Evolutionary conservation across 1,140 invertebrate genomes (phyloP), one percentile per base, ranked within the genome.

Genomic region (Tetramorium simillimum): DNA sequence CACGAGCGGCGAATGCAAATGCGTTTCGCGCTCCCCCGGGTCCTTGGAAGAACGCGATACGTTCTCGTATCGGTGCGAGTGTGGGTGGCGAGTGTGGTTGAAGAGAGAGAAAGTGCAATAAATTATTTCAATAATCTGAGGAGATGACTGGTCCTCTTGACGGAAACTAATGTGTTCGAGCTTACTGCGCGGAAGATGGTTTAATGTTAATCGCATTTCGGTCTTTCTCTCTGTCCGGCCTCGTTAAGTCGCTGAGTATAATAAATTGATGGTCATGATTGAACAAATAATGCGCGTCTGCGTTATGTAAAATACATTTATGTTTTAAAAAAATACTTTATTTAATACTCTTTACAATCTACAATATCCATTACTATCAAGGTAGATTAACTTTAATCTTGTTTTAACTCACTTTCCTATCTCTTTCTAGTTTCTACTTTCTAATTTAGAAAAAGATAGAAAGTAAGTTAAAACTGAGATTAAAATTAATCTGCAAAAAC

Each of bases 71-170:
- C 65, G 37, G 18, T 43, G 1, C 21, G 43, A 33, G 63, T 86
- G 77, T 90, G 76, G 77, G 88, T 84, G 85, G 65, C n/a, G 33
- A 33, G 33, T 4, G 33, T 33, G 33, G 33, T 40, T 6, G 49
- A 49, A 49, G 18, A 75, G 24, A 69, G 89, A 87, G 85, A 90
- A 84, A 87, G 72, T 85, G 85, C 65, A 58, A 90, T 90, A 90
- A 90, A 90, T 90, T 90, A 87, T 87, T 84, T 72, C 53, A 49
- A 46, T 89, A 90, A 90, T 89, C 72, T 53, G 78, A 69, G 72
- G 77, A 37, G 72, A 65, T 87, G 85, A 70, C 81, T 78, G 62
- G 24, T 58, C 77, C 70, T 82, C 43, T 51, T 76, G 65, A 84
- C 73, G 37, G 70, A 37, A 89, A 77, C 58, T 89, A 89, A 90